Conservation (phyloP, 2,888 invertebrate species). For the Furcula furcula region DNA sequence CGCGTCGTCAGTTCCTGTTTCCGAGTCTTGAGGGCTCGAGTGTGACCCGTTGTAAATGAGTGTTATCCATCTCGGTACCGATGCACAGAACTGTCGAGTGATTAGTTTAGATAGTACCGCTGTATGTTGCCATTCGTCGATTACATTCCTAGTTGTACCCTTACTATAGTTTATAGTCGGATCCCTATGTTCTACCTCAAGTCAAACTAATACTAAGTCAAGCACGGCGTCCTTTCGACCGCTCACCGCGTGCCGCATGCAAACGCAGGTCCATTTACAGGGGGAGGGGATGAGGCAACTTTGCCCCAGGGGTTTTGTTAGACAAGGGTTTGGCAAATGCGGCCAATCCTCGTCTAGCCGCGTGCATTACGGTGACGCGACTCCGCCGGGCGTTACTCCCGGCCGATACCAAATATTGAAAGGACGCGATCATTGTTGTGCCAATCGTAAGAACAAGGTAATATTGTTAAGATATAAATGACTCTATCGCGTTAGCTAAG, state of each 20-base stretch:
- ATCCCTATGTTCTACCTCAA: constrained; percentile 79
- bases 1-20: constrained; percentile 15
- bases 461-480: constrained; percentile 75
- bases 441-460: constrained; percentile 76
- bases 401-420: constrained; percentile 71
- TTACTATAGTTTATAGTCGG: constrained; percentile 69
- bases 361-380: too few relatives aligned
- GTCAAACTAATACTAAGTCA: constrained; percentile 73
- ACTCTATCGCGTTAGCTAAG: constrained; percentile 70
- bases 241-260: constrained; percentile 28
- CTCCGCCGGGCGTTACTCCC: constrained; percentile 24
- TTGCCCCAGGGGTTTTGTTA: too few relatives aligned
- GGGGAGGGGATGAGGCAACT: too few relatives aligned
- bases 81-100: constrained; percentile 56
- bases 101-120: constrained; percentile 66
- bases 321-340: too few relatives aligned
- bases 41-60: constrained; percentile 28
- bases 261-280: too few relatives aligned
- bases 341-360: too few relatives aligned
- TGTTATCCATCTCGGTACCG: constrained; percentile 34
- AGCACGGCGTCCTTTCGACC: constrained; percentile 60
- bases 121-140: constrained; percentile 73
- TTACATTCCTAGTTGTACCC: constrained; percentile 78
- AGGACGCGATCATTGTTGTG: constrained; percentile 69
- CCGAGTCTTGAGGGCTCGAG: constrained; percentile 28